Evolutionary conservation across 2,113 vertebrate species (phyloP), one percentile per base, ranked within the genome.

Genomic region (Lepisosteus oculatus): DNA sequence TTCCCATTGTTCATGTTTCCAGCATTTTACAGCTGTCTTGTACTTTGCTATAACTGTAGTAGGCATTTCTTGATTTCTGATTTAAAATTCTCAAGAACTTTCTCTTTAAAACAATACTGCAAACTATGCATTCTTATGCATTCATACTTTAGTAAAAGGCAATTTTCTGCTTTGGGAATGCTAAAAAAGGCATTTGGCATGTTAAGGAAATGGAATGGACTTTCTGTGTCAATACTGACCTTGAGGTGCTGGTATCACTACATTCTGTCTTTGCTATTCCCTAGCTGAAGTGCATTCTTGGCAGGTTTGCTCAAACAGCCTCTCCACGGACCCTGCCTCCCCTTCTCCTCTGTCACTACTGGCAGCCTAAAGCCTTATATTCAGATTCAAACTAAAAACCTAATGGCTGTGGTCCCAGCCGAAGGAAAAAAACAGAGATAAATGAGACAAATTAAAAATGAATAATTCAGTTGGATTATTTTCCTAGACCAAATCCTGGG

Each of bases 361-460:
- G 57, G 55, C 64, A 55, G 63, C 67, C 64, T 43, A 41, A 47
- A 44, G 61, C 63, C 47, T 51, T 62, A 29, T 13, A 15, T 44
- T 42, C 29, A 3, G 14, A 44, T 66, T 56, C 69, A 68, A 75
- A 67, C 29, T 54, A 63, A 51, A 66, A 61, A 61, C 17, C 54
- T 54, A 45, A 59, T 75, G 73, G 73, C 68, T 45, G 9, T 2
- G n/a, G n/a, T 64, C 55, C 68, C 68, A 43, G 56, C 68, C 13
- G 61, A 55, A 56, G 62, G 54, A 17, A 44, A 59, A 43, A 69
- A 68, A 75, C 29, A 61, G 55, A 67, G 69, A 61, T 44, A n/a
- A 70, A 74, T 59, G 55, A 65, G 55, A 54, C 68, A 55, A 29
- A 29, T 12, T 55, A 45, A 47, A 63, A 67, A n/a, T 67, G 43